Evolutionary conservation across 2,888 invertebrate genomes (phyloP), one percentile per base, ranked within the genome.

Genomic region (Fragum fragum): DNA sequence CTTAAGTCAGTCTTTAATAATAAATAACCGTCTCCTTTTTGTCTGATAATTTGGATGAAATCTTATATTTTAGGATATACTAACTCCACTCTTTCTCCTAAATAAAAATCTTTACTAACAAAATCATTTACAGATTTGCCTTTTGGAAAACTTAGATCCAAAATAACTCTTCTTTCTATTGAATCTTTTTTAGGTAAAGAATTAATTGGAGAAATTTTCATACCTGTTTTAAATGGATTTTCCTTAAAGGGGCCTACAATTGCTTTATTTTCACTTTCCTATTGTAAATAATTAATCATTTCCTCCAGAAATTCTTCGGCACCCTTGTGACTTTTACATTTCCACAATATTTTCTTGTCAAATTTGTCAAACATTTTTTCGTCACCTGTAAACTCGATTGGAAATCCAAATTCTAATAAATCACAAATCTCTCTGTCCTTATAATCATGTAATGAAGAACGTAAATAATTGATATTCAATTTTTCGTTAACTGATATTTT

Each of bases 151-250:
- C 52, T 52, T n/a, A 52, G 52, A 52, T 52, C 52, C 14, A 52
- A 52, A 52, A 52, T 57, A 1, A 57, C 57, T 23, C 57, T n/a
- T 26, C 57, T 57, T n/a, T 57, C 57, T 23, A 23, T 5, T 5
- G 57, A 21, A 57, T 57, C 57, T 23, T 57, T 57, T 23, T 57
- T 57, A 2, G 57, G 23, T 57, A 57, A 21, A 3, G 57, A 57
- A 21, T 57, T 57, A n/a, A 57, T 5, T 5, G 57, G 57, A 6
- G 57, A 57, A 57, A n/a, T 57, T 57, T 57, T 57, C 5, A 57
- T 57, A 26, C 57, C 57, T 5, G 57, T 21, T 23, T 57, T 23
- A 26, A 57, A 57, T 23, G 57, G 57, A 23, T 57, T 57, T 23
- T 26, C 57, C 23, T 57, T 57, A 26, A 57, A 57, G 5, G 57